Base-by-base conservation (phyloP, 2,888 invertebrate species). In the Apamea monoglypha region DNA sequence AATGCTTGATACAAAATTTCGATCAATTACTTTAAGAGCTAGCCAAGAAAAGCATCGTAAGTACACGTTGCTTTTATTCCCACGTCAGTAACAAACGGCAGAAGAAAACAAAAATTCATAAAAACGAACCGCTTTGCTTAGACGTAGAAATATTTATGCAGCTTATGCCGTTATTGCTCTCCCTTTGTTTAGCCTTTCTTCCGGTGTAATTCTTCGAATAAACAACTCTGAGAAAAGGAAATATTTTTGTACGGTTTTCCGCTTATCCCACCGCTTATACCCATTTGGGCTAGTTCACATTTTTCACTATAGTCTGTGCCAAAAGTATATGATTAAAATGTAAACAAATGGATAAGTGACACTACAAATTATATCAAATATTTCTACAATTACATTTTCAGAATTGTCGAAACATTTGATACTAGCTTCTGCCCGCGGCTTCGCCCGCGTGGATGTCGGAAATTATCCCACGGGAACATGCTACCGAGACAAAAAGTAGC, bases 111-210 rank as follows among this genome's bases (percentile, higher is more conserved):
- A 56, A 56, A 64, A 78, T 76, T 69, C 56, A 82, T 82, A 81
- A 80, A 79, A 81, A 78, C 78, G 40, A 59, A 76, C 44, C 74
- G 78, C 25, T 87, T 84, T 70, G 53, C 78, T 87, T 68, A 81
- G 79, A 89, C 83, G 75, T 80, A 69, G 88, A 78, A 83, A 88
- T 86, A 88, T 88, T 82, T 83, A 89, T 88, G 84, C 78, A 84
- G 79, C 87, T 87, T 82, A 73, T 69, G 29, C 75, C 78, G 74
- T 77, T 84, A 86, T 86, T 80, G 80, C 81, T 73, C 63, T 77
- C 61, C 67, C 81, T 88, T 84, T 88, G 76, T 89, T 78, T 75
- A 82, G 61, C 76, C 74, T 82, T 68, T 72, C 79, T 63, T 78
- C 61, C 68, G 70, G 69, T 68, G 72, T 85, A 80, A 82, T 81